Evolutionary conservation across 2,113 vertebrate genomes (phyloP).

Genomic region (Atrichornis clamosus): DNA sequence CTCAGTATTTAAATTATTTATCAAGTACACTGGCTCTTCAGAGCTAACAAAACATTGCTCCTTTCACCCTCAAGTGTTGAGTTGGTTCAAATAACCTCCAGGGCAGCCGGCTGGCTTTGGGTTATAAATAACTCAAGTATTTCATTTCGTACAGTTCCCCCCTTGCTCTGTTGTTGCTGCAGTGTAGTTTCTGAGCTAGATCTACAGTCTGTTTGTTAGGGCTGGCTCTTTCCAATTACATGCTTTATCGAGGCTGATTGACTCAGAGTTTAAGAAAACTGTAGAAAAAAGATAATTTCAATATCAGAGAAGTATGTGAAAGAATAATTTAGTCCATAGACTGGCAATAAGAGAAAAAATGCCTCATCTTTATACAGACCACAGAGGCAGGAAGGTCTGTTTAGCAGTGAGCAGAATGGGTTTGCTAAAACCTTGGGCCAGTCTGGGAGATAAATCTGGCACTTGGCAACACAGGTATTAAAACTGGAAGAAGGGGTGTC

Average conservation of each 20-base stretch:
- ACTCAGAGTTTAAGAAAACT: background rate
- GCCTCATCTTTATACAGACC: background rate
- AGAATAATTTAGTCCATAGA: background rate
- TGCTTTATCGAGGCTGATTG: background rate
- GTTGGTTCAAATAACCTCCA: slow-evolving; percentile 27
- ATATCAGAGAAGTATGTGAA: background rate
- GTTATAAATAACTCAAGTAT: slow-evolving; percentile 47
- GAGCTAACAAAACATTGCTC: slow-evolving; percentile 15
- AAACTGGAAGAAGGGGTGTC: background rate
- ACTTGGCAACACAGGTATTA: background rate
- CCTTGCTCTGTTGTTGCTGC: background rate
- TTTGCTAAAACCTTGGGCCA: background rate
- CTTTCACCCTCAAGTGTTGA: slow-evolving; percentile 48
- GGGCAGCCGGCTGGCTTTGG: background rate
- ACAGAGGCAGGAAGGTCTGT: background rate
- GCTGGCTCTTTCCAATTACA: background rate
- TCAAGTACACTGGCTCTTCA: background rate
- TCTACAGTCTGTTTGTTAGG: background rate
- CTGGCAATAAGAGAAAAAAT: background rate
- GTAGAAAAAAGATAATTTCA: background rate
- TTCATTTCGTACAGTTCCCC: background rate
- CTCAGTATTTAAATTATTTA: slow-evolving; percentile 31
- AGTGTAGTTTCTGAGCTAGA: background rate
- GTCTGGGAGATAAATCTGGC: background rate
- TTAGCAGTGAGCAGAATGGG: background rate